A percentile compares a stretch with the other conserved stretches of the same genome.
phyloP scores from a whole-genome alignment of 2,888 invertebrate genomes.

The Seira ritae region DNA sequence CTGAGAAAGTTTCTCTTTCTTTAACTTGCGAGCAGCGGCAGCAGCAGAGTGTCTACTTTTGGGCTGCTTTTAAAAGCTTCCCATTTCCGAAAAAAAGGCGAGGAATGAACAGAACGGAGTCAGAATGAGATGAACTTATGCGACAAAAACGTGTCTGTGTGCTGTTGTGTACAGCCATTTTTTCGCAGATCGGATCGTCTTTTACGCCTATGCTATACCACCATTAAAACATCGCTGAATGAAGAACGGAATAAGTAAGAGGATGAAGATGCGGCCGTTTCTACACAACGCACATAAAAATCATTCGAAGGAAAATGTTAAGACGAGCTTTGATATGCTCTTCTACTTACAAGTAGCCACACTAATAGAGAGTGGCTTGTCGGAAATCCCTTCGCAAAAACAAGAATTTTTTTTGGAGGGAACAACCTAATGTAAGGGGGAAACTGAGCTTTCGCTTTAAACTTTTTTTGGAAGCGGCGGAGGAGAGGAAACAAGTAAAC shows the following conservation, averaged over 20 bases:
- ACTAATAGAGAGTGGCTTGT: slow-evolving; percentile 59
- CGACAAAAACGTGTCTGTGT: background rate
- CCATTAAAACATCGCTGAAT: too few relatives aligned
- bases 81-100: background rate
- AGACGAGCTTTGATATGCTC: background rate
- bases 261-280: background rate
- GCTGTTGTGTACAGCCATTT: background rate
- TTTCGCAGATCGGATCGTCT: too few relatives aligned
- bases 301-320: background rate
- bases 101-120: background rate
- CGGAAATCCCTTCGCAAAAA: slow-evolving; percentile 53
- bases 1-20: background rate
- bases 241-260: background rate
- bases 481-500: background rate
- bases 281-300: background rate
- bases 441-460: background rate
- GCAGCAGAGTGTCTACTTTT: background rate
- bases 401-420: background rate
- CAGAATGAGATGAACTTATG: background rate
- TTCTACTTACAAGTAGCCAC: background rate
- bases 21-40: background rate
- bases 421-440: background rate
- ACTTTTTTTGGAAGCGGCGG: slow-evolving; percentile 13
- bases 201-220: too few relatives aligned
- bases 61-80: slow-evolving; percentile 1